Evolutionary conservation across 2,888 invertebrate species (phyloP), one percentile per base, ranked within the genome.

Genomic region (Agrotis ipsilon): DNA sequence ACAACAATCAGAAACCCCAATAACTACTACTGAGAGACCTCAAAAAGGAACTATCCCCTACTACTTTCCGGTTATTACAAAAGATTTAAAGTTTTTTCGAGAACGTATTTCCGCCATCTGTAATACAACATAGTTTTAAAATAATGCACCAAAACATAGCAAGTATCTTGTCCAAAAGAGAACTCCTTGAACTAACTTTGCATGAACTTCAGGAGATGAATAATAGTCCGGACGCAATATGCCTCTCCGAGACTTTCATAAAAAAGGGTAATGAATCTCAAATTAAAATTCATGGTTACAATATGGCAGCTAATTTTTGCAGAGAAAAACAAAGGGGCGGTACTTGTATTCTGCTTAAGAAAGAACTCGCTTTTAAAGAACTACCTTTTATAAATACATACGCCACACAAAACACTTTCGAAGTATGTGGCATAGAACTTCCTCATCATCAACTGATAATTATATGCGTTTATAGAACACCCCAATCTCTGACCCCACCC

Each of bases 391-490:
- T 61, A 32, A 18, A 51, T 6, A 39, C 1, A 1, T 2, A 51
- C 7, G 49, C 52, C 11, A 24, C 7, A 2, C 62, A 62, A 62
- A 62, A 62, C 13, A 52, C 43, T 1, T 68, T 68, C 27, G 69
- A 69, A 64, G 39, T 6, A 1, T 70, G 54, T 24, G 69, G 59
- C 18, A 70, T 54, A 59, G 68, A 69, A 63, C 9, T 65, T 1
- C 6, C 32, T 1, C 3, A 4, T 16, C 16, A n/a, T 39, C 46
- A 68, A 2, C 27, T 68, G 39, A 39, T 68, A 16, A 48, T 68
- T 16, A 55, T 68, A 5, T 68, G 68, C 55, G 0, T 55, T 2
- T 61, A 68, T 18, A 55, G 61, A n/a, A 68, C 55, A 5, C 68
- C 55, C 5, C 24, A 24, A 24, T 24, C 24, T 2, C 24, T 2